Conservation (phyloP, 1,140 invertebrate genomes). For the Coboldia fuscipes region DNA sequence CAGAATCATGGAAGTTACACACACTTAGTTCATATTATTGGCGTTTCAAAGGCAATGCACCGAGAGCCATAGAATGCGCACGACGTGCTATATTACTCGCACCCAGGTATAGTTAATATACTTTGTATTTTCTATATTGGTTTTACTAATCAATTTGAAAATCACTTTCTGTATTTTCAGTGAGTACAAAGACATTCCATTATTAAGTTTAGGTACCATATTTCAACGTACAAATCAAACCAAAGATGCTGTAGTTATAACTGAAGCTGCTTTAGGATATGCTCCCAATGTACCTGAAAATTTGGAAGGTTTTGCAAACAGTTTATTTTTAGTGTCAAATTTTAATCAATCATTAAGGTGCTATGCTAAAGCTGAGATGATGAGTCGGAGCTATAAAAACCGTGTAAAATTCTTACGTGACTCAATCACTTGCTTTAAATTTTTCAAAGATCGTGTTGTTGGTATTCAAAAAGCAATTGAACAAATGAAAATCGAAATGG, state of each 20-base stretch:
- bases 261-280: conserved; percentile 61
- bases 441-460: conserved; percentile 15
- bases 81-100: conserved; percentile 55
- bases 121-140: conserved; percentile 6
- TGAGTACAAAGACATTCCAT: conserved; percentile 51
- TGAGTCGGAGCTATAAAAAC: conserved; percentile 28
- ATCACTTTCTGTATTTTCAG: too few relatives aligned
- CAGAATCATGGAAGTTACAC: conserved; percentile 63
- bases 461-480: conserved; percentile 11
- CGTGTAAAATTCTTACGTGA: conserved; percentile 14
- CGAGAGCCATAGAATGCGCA: conserved; percentile 60
- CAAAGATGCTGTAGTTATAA: conserved; percentile 56
- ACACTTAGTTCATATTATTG: conserved; percentile 71
- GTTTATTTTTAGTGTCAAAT: conserved; percentile 40
- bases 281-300: conserved; percentile 43
- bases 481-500: background rate
- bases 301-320: conserved; percentile 59
- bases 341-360: conserved; percentile 33
- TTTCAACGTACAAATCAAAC: conserved; percentile 48
- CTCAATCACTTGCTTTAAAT: conserved; percentile 17
- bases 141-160: conserved; percentile 1
- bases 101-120: too few relatives aligned
- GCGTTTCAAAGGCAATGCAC: conserved; percentile 56
- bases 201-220: conserved; percentile 63
- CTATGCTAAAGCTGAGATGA: conserved; percentile 47